Conservation (phyloP, 2,888 invertebrate species). For the Encarsia formosa region DNA sequence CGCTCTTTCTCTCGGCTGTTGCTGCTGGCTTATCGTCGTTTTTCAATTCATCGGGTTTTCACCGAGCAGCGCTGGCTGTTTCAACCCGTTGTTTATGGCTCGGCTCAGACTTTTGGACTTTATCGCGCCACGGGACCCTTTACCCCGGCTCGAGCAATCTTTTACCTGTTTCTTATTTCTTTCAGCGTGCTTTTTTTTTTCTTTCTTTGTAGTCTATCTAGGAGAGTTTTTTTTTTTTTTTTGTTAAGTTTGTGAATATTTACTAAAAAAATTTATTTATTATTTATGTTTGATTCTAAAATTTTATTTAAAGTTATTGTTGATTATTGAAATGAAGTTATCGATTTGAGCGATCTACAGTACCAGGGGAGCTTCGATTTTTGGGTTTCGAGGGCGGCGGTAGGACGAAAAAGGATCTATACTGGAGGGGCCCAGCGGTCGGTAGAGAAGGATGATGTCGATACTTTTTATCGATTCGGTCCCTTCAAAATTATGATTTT, state of each 20-base stretch:
- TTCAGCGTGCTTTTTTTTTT: not conserved
- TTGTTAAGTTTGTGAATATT: too few relatives aligned
- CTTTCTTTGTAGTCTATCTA: not conserved
- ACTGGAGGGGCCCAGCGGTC: constrained; percentile 17
- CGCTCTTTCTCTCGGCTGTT: too few relatives aligned
- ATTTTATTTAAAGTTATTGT: constrained; percentile 20
- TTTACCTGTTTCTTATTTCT: not conserved
- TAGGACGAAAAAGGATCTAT: constrained; percentile 1
- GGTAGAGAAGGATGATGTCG: constrained; percentile 22
- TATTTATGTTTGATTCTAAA: not conserved
- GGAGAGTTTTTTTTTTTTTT: not conserved
- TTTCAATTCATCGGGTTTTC: constrained; percentile 27
- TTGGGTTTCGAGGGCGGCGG: not conserved
- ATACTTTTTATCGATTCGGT: constrained; percentile 19
- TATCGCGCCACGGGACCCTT: constrained; percentile 10
- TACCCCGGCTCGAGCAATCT: not conserved
- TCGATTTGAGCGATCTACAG: constrained; percentile 18
- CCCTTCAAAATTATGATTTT: constrained; percentile 1
- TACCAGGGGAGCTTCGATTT: constrained; percentile 19
- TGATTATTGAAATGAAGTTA: constrained; percentile 5
- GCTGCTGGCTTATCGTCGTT: constrained; percentile 27
- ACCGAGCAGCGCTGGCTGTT: too few relatives aligned
- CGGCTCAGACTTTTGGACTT: constrained; percentile 15
- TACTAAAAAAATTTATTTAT: not conserved
- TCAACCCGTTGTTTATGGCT: constrained; percentile 16